Percentiles rank a stretch among this genome's conserved stretches.
Evolutionary conservation across 2,113 vertebrate genomes (phyloP).

Genomic region (Catharus minimus): DNA sequence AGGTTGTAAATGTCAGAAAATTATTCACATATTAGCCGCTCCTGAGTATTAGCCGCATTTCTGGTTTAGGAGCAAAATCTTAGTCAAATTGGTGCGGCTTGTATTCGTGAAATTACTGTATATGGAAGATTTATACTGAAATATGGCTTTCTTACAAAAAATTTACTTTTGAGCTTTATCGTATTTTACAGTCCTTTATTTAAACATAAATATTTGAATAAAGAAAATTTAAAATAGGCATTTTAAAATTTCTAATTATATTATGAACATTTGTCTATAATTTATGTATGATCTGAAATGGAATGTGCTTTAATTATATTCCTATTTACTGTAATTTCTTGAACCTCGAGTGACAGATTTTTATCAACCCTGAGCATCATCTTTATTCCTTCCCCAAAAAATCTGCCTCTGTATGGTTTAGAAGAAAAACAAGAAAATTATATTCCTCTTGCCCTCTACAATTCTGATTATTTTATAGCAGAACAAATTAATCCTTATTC

Average conservation of each 20-base stretch:
- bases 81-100: too few relatives aligned
- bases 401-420: background rate
- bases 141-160: background rate
- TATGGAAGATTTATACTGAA: background rate
- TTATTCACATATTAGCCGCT: too few relatives aligned
- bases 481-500: background rate
- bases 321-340: background rate
- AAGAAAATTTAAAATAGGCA: background rate
- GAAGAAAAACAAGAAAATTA: background rate
- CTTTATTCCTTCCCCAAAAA: background rate
- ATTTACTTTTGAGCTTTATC: background rate
- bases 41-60: too few relatives aligned
- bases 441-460: background rate
- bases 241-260: background rate
- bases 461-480: background rate
- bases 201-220: background rate
- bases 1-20: too few relatives aligned
- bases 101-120: too few relatives aligned
- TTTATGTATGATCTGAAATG: background rate
- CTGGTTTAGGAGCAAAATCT: too few relatives aligned
- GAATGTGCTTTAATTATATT: background rate
- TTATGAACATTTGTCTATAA: background rate
- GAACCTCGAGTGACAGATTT: background rate
- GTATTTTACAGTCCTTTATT: background rate
- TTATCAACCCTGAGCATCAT: background rate